These are phyloP conservation scores for Macrosteles quadrilineatus DNA, from an alignment of 1,140 invertebrate species.

Conservation along the genomic window DNA sequence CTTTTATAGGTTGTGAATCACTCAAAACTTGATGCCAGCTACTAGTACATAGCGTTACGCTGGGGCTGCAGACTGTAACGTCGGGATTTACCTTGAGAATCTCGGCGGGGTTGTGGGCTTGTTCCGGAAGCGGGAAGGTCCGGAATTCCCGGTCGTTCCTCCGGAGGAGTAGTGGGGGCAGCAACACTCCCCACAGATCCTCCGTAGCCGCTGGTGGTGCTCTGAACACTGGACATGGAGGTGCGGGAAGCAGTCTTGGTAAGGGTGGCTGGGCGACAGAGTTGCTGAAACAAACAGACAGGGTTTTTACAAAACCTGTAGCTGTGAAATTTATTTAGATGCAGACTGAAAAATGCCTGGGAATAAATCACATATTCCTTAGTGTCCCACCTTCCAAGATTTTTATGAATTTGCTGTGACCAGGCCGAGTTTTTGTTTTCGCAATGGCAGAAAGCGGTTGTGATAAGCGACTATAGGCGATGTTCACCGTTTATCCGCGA, in stretches of 20 bases:
- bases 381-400: too few species aligned
- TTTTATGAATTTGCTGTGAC: too few species aligned
- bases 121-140: conserved; percentile 32
- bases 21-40: too few species aligned
- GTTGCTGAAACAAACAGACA: conserved; percentile 36
- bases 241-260: conserved; percentile 54
- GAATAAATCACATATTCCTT: too few species aligned
- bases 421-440: too few species aligned
- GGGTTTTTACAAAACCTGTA: not conserved
- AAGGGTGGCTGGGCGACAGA: conserved; percentile 42
- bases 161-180: conserved; percentile 6
- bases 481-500: too few species aligned
- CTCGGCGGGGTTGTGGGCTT: conserved; percentile 44
- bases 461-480: too few species aligned
- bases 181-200: not conserved
- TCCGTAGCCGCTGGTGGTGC: not conserved
- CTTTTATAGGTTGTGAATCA: too few species aligned
- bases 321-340: not conserved
- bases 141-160: conserved; percentile 24
- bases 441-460: too few species aligned
- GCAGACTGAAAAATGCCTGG: too few species aligned
- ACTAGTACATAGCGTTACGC: conserved; percentile 33
- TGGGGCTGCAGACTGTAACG: conserved; percentile 39
- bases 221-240: conserved; percentile 49
- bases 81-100: conserved; percentile 48